phyloP scores from a whole-genome alignment of 2,113 vertebrate genomes.

The Camelus bactrianus region DNA sequence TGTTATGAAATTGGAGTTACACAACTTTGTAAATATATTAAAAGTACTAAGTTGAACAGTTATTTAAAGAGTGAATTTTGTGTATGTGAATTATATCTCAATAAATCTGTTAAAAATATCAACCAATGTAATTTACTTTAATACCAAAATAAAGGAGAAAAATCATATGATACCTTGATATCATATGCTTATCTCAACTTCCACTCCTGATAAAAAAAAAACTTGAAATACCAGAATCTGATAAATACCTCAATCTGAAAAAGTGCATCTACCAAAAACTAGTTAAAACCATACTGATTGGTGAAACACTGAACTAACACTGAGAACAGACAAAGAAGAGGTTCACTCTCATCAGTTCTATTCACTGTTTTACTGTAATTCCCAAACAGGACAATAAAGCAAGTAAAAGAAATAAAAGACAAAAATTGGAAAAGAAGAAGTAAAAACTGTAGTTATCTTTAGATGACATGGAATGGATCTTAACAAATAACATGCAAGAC shows the following conservation, averaged over 20 bases:
- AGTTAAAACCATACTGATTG: background rate
- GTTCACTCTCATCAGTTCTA: background rate
- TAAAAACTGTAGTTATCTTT: conserved; percentile 1
- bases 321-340: background rate
- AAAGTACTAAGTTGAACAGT: background rate
- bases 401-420: background rate
- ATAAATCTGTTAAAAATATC: conserved; percentile 33
- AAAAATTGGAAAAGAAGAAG: background rate
- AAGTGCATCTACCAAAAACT: background rate
- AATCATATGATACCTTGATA: background rate
- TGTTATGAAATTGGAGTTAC: background rate
- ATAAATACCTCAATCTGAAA: background rate
- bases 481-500: background rate
- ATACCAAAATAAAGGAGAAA: background rate
- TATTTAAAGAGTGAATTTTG: background rate
- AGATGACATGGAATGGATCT: background rate
- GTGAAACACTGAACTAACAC: background rate
- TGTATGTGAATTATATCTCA: background rate
- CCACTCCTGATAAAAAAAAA: background rate
- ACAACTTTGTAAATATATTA: background rate
- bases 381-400: background rate
- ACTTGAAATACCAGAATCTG: background rate
- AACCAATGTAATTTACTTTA: background rate
- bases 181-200: conserved; percentile 23
- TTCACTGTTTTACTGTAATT: conserved; percentile 11